Conservation (phyloP, 2,113 vertebrate genomes). For the Austrofundulus limnaeus region DNA sequence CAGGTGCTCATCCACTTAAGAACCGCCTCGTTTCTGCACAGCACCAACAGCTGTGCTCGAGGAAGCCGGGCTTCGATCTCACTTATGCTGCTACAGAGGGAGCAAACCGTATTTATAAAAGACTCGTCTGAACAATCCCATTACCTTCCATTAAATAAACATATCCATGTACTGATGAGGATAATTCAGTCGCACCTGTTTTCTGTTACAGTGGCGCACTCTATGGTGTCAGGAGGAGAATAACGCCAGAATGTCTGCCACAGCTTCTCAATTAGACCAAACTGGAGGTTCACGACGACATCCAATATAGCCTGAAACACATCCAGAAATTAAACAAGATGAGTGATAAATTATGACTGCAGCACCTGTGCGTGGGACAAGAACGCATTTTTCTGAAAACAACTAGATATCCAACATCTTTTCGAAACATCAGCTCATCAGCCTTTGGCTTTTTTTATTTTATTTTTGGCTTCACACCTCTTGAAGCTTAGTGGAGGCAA, state of each 20-base stretch:
- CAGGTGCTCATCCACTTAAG: conserved; percentile 96
- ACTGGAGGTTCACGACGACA: conserved; percentile 95
- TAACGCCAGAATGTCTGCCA: conserved; percentile 98
- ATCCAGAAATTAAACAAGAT: conserved; percentile 2
- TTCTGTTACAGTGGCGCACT: conserved; percentile 80
- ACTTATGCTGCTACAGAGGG: conserved; percentile 75
- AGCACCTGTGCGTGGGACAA: too few species aligned
- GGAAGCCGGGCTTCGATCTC: conserved; percentile 86
- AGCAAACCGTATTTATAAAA: conserved; percentile 2
- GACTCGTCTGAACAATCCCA: not conserved
- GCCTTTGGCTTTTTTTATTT: too few species aligned
- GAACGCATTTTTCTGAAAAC: not conserved
- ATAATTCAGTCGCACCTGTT: conserved; percentile 70
- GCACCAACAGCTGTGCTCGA: conserved; percentile 82
- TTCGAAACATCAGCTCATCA: too few species aligned
- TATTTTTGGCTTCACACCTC: too few species aligned
- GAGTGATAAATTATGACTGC: not conserved
- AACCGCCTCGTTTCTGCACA: conserved; percentile 89
- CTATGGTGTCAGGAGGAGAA: conserved; percentile 81
- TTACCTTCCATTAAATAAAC: not conserved
- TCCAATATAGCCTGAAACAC: conserved; percentile 89
- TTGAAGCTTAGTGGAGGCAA: too few species aligned
- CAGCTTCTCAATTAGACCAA: conserved; percentile 95
- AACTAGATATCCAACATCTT: too few species aligned
- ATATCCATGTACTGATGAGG: not conserved